Base-by-base conservation (phyloP, 1,140 invertebrate species). In the Lasioglossum baleicum region DNA sequence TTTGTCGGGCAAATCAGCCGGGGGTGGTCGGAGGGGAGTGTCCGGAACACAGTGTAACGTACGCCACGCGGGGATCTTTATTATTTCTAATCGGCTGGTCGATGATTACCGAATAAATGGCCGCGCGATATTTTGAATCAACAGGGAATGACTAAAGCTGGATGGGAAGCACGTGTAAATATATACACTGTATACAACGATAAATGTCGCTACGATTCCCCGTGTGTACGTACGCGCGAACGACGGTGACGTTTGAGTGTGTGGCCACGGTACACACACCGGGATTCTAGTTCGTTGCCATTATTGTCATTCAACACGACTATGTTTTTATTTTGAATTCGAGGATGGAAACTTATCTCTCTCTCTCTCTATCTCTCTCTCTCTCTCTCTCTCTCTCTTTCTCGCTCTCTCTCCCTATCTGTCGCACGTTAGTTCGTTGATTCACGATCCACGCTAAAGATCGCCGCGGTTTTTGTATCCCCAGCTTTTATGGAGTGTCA, bases 141-240 rank as follows among this genome's bases (percentile, higher is more conserved):
- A 77, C 75, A 71, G 67, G 35, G 75, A 70, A 71, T 26, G 26
- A 56, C 67, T 70, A 42, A 71, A 51, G 67, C 56, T 63, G 42
- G 42, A 31, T 63, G 66, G 51, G 22, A 70, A 63, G 66, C 53
- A 22, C 75, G 75, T 35, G 75, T 58, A 76, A 70, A 76, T 76
- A 76, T 70, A 61, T 63, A 61, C 74, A 76, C 8, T 60, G 65
- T 76, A 76, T 69, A 76, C 74, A 76, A 60, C 75, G 75, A 76
- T 67, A 67, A 67, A 67, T 67, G 40, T 20, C 64, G 35, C 6
- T 8, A n/a, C 35, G 64, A 65, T 65, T 65, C 58, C n/a, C 44
- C 26, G 22, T 26, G 22, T 13, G 5, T 13, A 10, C n/a, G 56
- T 58, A n/a, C n/a, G 11, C 22, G n/a, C n/a, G 22, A 17, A 53